Base-by-base conservation (phyloP, 1,140 invertebrate species). In the Drosophila parvula region DNA sequence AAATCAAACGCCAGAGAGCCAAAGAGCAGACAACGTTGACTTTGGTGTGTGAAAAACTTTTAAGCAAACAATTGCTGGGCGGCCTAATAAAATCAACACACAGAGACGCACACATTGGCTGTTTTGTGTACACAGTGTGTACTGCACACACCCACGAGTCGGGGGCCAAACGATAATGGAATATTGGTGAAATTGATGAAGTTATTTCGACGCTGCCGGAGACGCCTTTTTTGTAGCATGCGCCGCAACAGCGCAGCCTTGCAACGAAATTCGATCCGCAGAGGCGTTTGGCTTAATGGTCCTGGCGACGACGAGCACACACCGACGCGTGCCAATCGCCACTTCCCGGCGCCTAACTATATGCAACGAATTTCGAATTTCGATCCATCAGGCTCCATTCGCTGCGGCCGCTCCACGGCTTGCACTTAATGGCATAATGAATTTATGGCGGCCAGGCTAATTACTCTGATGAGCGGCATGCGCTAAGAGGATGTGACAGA, bases 11-110 rank as follows among this genome's bases (percentile, higher is more conserved):
- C 51, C 40, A 53, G 63, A 53, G 63, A 60, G 59, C 40, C 63
- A 50, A 64, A 41, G 62, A 63, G 61, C 74, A 65, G 47, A 79
- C 57, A 74, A 43, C 75, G 67, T 69, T 88, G 74, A 60, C 53
- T 79, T 63, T 27, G 56, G 69, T 75, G 60, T 76, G 65, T 67
- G 78, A 71, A 84, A 84, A 89, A 88, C 79, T 88, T 88, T 88
- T 80, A 78, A 89, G 73, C 83, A 88, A 88, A 88, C 83, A 83
- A 89, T 88, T 80, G 83, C 36, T 56, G 48, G 76, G 38, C 58
- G 64, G 83, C 79, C 82, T 83, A 88, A 89, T 89, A 88, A 88
- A 83, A 80, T 83, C 76, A 68, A 55, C 79, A 71, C 68, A 70
- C 45, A 53, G 50, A 65, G 38, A 55, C 10, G 51, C 32, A n/a